Conservation (phyloP, 1,140 invertebrate genomes). For the Drosophila lowei region DNA sequence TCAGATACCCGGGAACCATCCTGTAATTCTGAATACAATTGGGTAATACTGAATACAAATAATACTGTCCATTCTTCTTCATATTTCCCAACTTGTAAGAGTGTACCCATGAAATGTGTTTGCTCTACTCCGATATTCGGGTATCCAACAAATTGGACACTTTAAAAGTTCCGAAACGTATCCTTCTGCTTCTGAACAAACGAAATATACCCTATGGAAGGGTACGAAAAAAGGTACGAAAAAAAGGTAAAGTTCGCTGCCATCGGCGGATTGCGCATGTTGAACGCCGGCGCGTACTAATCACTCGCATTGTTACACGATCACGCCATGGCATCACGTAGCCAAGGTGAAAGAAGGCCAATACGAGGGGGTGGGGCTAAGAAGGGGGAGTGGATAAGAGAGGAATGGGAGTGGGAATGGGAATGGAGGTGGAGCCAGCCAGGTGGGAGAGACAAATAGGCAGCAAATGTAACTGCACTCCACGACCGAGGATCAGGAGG, state of each 20-base stretch:
- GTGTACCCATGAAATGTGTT: too few relatives aligned
- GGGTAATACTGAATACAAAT: too few relatives aligned
- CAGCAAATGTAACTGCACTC: constrained; percentile 44
- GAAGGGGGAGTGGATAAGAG: constrained; percentile 2
- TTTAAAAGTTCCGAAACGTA: too few relatives aligned
- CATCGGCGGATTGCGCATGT: constrained; percentile 57
- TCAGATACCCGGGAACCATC: background rate
- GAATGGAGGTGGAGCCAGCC: background rate
- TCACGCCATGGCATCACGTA: constrained; percentile 51
- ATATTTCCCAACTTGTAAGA: too few relatives aligned
- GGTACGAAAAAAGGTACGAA: background rate
- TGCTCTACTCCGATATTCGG: too few relatives aligned
- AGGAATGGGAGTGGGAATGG: too few relatives aligned
- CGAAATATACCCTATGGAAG: too few relatives aligned
- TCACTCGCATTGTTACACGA: constrained; percentile 81
- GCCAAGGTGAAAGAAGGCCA: constrained; percentile 55
- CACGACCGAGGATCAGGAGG: background rate
- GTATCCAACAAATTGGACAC: too few relatives aligned
- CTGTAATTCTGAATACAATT: too few relatives aligned
- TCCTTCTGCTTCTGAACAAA: too few relatives aligned
- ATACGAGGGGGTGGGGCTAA: background rate
- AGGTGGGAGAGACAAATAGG: constrained; percentile 32
- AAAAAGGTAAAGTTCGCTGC: constrained; percentile 37
- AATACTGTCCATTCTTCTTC: too few relatives aligned
- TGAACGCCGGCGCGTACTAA: constrained; percentile 80